A percentile compares a stretch with the other conserved stretches of the same genome.
phyloP scores from a whole-genome alignment of 2,888 invertebrate genomes.

The Cataglyphis rosenhaueri region DNA sequence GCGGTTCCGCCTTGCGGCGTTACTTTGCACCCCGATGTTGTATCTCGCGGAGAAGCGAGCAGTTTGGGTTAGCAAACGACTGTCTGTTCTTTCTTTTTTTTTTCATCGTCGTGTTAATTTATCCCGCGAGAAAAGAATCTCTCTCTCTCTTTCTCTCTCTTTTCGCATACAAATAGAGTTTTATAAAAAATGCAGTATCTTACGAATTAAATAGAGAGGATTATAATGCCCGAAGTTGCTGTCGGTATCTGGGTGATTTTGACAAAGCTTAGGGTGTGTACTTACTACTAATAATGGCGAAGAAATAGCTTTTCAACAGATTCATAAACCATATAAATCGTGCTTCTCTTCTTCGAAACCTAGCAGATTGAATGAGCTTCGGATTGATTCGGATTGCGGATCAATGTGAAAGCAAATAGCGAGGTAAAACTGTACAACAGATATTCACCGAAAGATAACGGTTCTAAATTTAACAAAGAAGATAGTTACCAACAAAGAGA shows the following conservation, averaged over 20 bases:
- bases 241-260: not conserved
- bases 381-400: not conserved
- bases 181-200: slow-evolving; percentile 7
- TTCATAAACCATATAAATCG: not conserved
- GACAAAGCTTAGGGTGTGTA: not conserved
- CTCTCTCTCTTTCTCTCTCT: not conserved
- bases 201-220: not conserved
- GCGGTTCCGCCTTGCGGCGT: slow-evolving; percentile 69
- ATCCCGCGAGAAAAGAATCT: not conserved
- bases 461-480: slow-evolving; percentile 4
- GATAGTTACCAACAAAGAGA: not conserved
- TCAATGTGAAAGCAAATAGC: slow-evolving; percentile 19
- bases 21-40: slow-evolving; percentile 47
- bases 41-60: slow-evolving; percentile 22
- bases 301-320: not conserved
- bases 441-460: not conserved
- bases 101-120: slow-evolving; percentile 20
- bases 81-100: not conserved
- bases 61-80: slow-evolving; percentile 19
- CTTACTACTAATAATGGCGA: not conserved
- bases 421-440: not conserved
- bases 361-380: not conserved
- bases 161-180: not conserved
- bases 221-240: too few relatives aligned
- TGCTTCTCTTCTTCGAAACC: not conserved